Evolutionary conservation across 2,888 invertebrate genomes (phyloP).

Genomic region (Ormyrus rosae): DNA sequence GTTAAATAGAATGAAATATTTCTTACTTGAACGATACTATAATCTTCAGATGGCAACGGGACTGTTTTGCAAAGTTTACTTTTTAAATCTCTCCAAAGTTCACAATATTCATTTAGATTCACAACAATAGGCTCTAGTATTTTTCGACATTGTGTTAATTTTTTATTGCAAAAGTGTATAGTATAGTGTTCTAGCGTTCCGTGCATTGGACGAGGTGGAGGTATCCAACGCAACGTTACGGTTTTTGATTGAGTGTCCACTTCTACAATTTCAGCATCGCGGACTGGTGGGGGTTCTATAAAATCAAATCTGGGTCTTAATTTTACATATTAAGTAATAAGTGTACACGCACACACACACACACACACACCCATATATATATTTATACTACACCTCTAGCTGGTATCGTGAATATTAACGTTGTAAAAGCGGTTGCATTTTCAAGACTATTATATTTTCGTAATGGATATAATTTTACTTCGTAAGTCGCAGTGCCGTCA

Average conservation of each 20-base stretch:
- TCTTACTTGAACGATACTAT: conserved; percentile 37
- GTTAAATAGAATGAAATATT: background rate
- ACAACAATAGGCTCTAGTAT: background rate
- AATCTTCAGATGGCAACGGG: background rate
- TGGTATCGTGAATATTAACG: conserved; percentile 47
- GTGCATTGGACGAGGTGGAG: conserved; percentile 61
- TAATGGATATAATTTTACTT: conserved; percentile 55
- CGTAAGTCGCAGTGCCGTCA: conserved; percentile 59
- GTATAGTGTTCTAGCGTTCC: conserved; percentile 61
- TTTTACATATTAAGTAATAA: background rate
- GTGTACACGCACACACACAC: too few relatives aligned
- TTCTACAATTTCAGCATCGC: conserved; percentile 59
- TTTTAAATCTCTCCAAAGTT: background rate
- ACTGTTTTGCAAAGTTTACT: conserved; percentile 27
- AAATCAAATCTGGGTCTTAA: background rate
- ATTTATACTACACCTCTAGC: conserved; percentile 59
- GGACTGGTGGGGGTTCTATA: conserved; percentile 61
- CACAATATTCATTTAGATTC: conserved; percentile 10
- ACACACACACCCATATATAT: too few relatives aligned
- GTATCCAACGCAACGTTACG: conserved; percentile 60
- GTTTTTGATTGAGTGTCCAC: conserved; percentile 43
- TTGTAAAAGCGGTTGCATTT: conserved; percentile 32
- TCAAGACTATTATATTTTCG: conserved; percentile 37
- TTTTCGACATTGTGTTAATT: background rate
- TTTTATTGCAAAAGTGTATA: conserved; percentile 34